Evolutionary conservation across 2,797 vertebrate species (phyloP), one percentile per base, ranked within the genome.

Genomic region (Poeciliopsis turneri): DNA sequence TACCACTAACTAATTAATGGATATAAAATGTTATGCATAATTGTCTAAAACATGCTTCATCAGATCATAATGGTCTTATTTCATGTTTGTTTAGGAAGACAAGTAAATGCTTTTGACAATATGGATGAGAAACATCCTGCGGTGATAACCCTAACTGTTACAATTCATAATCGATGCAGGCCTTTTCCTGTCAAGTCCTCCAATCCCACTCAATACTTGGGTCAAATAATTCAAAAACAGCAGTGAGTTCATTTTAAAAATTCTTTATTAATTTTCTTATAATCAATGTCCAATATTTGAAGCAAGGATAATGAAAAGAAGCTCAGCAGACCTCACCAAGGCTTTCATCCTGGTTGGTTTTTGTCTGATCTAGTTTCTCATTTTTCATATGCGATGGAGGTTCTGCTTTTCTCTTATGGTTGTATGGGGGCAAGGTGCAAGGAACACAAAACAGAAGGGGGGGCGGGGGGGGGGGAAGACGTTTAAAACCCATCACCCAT

Each of bases 251-350:
- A 79, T 92, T 95, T 95, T 94, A 94, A 94, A 92, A 93, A 91
- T 85, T 94, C 90, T 94, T 94, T 93, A 94, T 95, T 95, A 91
- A 88, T 92, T 95, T 93, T 91, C 91, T 94, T 93, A 94, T 94
- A 94, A 93, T 94, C 93, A 94, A 93, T 84, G 91, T 92, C 93
- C 92, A 88, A 94, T 94, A 93, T 84, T 93, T 94, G 92, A 95
- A 96, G 93, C 94, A 95, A 91, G 92, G 93, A 92, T 90, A 94
- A 90, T 89, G 84, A 93, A 88, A 86, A 92, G 88, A 92, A 92
- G 93, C 89, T 86, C 89, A 89, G 92, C 90, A 91, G 82, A 92
- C 86, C 87, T 92, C 91, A 77, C 90, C 84, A 78, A 92, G 88
- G 81, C 75, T 88, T 88, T 72, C 47, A 79, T 89, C 82, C 78